A percentile compares a stretch with the other conserved stretches of the same genome.
These are phyloP conservation scores for Stomorhina lunata DNA, from an alignment of 2,888 invertebrate genomes.

Conservation along the genomic window DNA sequence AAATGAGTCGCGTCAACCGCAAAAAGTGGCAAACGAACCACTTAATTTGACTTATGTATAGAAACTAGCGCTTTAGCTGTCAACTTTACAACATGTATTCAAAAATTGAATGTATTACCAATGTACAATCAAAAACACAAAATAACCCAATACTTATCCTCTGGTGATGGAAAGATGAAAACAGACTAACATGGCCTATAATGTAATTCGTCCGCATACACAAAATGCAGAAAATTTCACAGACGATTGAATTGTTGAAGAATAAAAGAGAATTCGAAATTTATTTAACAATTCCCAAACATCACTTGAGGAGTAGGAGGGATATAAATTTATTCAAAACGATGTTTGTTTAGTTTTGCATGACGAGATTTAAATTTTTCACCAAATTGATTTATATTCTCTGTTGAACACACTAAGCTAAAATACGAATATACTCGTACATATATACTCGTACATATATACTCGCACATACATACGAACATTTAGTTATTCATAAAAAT, in stretches of 20 bases:
- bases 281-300: constrained; percentile 6
- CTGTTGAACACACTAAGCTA: background rate
- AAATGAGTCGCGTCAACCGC: no score
- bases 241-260: background rate
- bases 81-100: no score
- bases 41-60: no score
- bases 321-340: constrained; percentile 15
- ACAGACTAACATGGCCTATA: background rate
- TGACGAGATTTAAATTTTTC: constrained; percentile 37
- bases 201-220: no score
- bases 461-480: background rate
- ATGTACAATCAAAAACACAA: no score
- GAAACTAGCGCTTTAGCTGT: no score
- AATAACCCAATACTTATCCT: no score
- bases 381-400: constrained; percentile 36
- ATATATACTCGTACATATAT: background rate
- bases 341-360: constrained; percentile 25
- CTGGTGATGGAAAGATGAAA: no score
- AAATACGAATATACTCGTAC: no score
- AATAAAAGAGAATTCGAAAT: background rate
- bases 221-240: background rate
- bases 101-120: no score
- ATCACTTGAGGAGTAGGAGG: background rate
- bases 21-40: no score
- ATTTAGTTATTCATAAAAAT: background rate